Conservation (phyloP, 2,113 vertebrate species). For the Aepyceros melampus region DNA sequence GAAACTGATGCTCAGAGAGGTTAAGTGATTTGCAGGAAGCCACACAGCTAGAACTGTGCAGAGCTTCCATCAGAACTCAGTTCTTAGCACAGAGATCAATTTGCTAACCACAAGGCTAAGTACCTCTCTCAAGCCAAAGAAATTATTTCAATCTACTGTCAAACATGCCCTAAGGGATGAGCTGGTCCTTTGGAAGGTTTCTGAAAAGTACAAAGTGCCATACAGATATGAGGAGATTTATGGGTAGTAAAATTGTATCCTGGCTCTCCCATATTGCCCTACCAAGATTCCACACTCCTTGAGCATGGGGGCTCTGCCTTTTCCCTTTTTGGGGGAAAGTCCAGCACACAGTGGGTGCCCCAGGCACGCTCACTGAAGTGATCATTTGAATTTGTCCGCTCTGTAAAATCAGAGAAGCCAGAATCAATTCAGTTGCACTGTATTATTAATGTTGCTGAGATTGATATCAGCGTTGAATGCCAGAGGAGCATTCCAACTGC, state of each 20-base stretch:
- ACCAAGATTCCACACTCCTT: no score
- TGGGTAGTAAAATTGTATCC: background rate
- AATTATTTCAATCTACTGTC: background rate
- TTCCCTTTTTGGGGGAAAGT: no score
- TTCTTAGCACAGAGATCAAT: background rate
- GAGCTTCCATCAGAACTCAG: background rate
- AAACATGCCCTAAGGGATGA: background rate
- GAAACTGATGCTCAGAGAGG: background rate
- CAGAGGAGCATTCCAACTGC: background rate
- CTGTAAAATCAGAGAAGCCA: background rate
- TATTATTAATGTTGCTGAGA: conserved; percentile 1
- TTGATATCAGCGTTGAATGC: background rate
- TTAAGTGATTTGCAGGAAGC: background rate
- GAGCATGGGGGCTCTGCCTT: background rate
- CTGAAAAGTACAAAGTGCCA: background rate
- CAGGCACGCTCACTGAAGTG: background rate
- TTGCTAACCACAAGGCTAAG: background rate
- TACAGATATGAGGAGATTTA: background rate
- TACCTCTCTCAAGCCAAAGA: background rate
- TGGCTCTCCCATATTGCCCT: background rate
- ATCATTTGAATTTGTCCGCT: background rate
- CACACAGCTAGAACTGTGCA: background rate
- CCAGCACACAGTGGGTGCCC: background rate
- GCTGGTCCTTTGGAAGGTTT: background rate
- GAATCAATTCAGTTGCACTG: background rate